Evolutionary conservation across 2,888 invertebrate species (phyloP).

Genomic region (Chrysolina haemoptera): DNA sequence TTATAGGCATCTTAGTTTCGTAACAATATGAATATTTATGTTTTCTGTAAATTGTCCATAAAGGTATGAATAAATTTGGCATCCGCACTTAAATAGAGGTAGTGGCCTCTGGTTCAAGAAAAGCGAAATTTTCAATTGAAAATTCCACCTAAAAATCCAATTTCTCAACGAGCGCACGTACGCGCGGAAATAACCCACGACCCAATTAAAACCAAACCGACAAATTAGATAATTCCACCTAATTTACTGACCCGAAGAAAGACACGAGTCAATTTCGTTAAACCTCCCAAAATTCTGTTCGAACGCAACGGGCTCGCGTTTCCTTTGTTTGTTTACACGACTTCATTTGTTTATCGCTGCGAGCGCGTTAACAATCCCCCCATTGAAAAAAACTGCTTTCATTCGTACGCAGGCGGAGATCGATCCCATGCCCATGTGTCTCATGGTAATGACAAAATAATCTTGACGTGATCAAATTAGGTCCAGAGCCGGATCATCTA

Average conservation of each 20-base stretch:
- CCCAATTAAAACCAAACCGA: background rate
- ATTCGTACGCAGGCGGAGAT: background rate
- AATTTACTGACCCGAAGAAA: constrained; percentile 24
- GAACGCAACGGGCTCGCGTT: background rate
- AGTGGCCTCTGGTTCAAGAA: too few species aligned
- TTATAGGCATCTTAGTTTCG: too few species aligned
- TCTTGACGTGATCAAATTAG: too few species aligned
- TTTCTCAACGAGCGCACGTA: background rate
- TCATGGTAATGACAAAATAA: background rate
- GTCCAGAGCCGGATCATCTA: too few species aligned
- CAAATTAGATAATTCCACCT: constrained; percentile 27
- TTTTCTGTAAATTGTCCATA: too few species aligned
- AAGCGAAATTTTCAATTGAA: background rate
- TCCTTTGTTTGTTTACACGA: background rate
- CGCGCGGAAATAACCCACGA: background rate
- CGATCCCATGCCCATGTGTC: background rate
- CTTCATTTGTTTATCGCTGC: background rate
- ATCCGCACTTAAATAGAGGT: too few species aligned
- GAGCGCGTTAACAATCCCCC: background rate
- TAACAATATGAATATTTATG: too few species aligned
- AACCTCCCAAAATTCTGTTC: background rate
- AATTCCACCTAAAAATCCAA: background rate
- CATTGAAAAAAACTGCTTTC: background rate
- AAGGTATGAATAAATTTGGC: too few species aligned
- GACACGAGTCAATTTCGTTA: background rate